phyloP scores from a whole-genome alignment of 2,888 invertebrate genomes.

The Hypomecis atomaria region DNA sequence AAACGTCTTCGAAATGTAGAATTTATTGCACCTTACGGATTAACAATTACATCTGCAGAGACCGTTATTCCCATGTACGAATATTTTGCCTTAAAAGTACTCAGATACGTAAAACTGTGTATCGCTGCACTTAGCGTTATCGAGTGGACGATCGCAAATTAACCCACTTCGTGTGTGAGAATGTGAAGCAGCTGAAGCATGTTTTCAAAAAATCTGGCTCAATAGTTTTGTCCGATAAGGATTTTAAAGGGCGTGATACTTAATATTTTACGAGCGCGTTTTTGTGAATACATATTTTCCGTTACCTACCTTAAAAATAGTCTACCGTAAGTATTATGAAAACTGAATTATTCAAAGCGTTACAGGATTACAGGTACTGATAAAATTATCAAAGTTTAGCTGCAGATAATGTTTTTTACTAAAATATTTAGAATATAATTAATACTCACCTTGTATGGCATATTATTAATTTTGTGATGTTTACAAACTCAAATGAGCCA shows the following conservation, averaged over 20 bases:
- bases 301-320: too few species aligned
- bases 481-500: too few species aligned
- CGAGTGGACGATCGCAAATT: constrained; percentile 52
- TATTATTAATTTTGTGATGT: too few species aligned
- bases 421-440: too few species aligned
- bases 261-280: neutral
- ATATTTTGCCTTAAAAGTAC: constrained; percentile 35
- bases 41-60: constrained; percentile 46
- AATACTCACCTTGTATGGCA: too few species aligned
- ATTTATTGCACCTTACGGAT: constrained; percentile 50
- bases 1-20: constrained; percentile 48
- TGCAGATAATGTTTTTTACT: too few species aligned
- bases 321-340: too few species aligned
- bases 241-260: neutral
- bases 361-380: too few species aligned
- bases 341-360: too few species aligned
- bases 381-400: too few species aligned
- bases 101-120: constrained; percentile 29
- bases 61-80: constrained; percentile 37
- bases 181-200: constrained; percentile 33
- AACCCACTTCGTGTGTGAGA: constrained; percentile 58
- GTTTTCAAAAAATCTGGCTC: constrained; percentile 37
- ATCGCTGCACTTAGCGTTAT: constrained; percentile 51
- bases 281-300: too few species aligned
- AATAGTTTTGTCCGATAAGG: constrained; percentile 33